Base-by-base conservation (phyloP, 2,888 invertebrate species). In the Zaprionus bogoriensis region DNA sequence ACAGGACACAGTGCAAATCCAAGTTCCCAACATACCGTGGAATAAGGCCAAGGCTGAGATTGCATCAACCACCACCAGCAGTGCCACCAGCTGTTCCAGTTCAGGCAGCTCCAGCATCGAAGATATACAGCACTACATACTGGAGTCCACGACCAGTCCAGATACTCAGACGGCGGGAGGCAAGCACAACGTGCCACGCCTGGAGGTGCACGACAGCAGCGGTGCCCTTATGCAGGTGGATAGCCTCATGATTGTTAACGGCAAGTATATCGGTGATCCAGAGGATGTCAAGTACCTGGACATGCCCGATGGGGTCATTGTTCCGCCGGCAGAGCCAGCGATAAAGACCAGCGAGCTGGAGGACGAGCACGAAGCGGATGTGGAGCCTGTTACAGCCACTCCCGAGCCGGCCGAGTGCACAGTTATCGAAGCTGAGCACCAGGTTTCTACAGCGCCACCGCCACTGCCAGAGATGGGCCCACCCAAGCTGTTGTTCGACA, bases 131-230 rank as follows among this genome's bases (percentile, higher is more conserved):
- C 91, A 91, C 60, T 91, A 89, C 52, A 90, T 91, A 51, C 70
- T 91, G 20, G 91, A 91, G 59, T 91, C 91, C 1, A 91, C 91
- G 2, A 91, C 91, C 22, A 91, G 91, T 82, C 91, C 91, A 1
- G 91, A 91, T 22, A 91, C 91, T 0, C 90, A 90, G 52, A 90
- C 90, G 5, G 57, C 61, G 0, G 72, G 71, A 0, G 73, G 72
- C 6, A 83, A 78, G 38, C 89, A 88, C 55, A 88, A 88, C 61
- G 94, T 94, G 0, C 96, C 96, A 0, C 92, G 95, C 51, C 90
- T 96, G 0, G 95, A 95, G 89, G 93, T 96, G 7, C 95, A 95
- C 86, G 94, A 95, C 73, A 94, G 93, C 47, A 93, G 93, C 32
- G 95, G 95, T 0, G 94, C 94, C 67, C 89, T 95, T 7, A 92